Conservation (phyloP, 2,888 invertebrate genomes). For the Nomada fucata region DNA sequence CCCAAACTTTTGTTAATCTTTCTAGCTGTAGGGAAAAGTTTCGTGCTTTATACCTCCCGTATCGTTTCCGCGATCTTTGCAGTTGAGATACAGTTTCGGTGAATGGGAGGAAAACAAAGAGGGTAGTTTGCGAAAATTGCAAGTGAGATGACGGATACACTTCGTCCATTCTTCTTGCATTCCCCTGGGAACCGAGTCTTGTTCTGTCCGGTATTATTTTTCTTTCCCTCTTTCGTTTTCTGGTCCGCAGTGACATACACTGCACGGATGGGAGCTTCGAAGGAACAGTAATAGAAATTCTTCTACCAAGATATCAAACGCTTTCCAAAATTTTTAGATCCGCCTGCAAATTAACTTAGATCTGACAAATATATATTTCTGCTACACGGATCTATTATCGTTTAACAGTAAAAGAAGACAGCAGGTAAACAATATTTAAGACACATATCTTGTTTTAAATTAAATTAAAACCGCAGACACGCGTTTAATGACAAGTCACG, state of each 20-base stretch:
- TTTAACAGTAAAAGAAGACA: no score
- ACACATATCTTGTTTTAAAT: no score
- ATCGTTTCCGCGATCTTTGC: conserved; percentile 6
- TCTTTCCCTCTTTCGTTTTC: not conserved
- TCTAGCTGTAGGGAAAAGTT: conserved; percentile 10
- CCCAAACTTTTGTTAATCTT: conserved; percentile 20
- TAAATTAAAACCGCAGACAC: no score
- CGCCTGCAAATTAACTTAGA: no score
- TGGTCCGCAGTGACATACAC: conserved; percentile 2
- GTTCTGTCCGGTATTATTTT: conserved; percentile 17
- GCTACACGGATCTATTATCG: no score
- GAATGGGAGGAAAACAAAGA: conserved; percentile 28
- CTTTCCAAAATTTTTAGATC: not conserved
- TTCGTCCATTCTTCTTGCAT: conserved; percentile 41
- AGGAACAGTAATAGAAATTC: conserved; percentile 8
- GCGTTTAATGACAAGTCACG: no score
- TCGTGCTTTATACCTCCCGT: conserved; percentile 10
- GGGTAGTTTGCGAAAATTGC: conserved; percentile 43
- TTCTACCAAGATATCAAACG: conserved; percentile 6
- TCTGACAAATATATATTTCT: no score
- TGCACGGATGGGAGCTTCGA: conserved; percentile 9
- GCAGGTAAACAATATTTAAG: no score
- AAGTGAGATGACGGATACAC: conserved; percentile 53
- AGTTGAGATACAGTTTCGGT: conserved; percentile 30
- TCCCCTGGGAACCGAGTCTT: conserved; percentile 48